These are phyloP conservation scores for Neoarius graeffei DNA, from an alignment of 2,113 vertebrate genomes.

Conservation along the genomic window DNA sequence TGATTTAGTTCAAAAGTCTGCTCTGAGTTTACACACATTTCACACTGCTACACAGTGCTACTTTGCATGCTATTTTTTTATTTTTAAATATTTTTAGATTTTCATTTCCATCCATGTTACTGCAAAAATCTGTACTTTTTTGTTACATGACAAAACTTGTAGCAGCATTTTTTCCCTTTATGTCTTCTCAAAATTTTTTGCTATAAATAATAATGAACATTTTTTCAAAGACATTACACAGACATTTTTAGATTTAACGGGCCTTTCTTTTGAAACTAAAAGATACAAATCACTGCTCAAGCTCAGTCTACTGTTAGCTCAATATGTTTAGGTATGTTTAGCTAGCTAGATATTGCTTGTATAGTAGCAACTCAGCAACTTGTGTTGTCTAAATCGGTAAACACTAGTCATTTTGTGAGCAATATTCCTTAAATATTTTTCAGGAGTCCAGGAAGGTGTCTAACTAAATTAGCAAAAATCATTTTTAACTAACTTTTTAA, in stretches of 20 bases:
- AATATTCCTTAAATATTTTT: background rate
- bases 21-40: background rate
- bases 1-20: background rate
- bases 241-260: too few relatives aligned
- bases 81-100: background rate
- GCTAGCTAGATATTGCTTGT: background rate
- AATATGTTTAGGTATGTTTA: background rate
- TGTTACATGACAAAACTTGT: background rate
- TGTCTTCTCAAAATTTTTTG: too few relatives aligned
- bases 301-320: background rate
- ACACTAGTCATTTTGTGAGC: background rate
- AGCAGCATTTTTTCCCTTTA: background rate
- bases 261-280: too few relatives aligned
- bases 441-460: background rate
- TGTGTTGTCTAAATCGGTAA: background rate
- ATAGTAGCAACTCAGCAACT: background rate
- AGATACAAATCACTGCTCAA: background rate
- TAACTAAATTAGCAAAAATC: background rate
- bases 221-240: too few relatives aligned
- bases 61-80: too few relatives aligned
- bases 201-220: too few relatives aligned
- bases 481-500: background rate
- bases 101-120: background rate
- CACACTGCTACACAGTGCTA: too few relatives aligned
- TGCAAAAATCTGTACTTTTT: background rate